phyloP scores from a whole-genome alignment of 2,888 invertebrate species.

The Caenorhabditis doughertyi region DNA sequence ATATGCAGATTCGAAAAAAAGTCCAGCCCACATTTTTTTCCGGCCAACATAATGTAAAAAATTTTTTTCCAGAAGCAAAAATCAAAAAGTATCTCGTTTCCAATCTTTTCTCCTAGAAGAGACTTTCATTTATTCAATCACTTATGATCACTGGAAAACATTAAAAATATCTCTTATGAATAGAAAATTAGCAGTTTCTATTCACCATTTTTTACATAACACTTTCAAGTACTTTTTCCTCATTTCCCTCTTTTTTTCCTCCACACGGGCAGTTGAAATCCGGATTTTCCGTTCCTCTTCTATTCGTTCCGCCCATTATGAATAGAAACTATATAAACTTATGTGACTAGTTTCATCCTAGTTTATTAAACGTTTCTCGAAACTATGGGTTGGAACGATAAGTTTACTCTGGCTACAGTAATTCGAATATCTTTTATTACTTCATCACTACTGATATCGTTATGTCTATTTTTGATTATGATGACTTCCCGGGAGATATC shows the following conservation, averaged over 20 bases:
- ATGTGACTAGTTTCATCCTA: conserved; percentile 18
- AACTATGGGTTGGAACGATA: conserved; percentile 29
- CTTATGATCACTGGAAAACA: conserved; percentile 11
- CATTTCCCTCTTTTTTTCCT: conserved; percentile 6
- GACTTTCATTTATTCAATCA: no score
- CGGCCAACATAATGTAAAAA: no score
- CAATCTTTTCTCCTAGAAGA: no score
- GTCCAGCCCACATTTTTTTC: no score
- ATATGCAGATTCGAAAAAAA: no score
- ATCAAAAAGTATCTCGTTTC: no score
- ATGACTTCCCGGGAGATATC: conserved; percentile 52
- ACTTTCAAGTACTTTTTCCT: conserved; percentile 47
- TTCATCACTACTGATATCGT: conserved; percentile 46
- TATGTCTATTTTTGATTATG: conserved; percentile 55
- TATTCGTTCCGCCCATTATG: conserved; percentile 22
- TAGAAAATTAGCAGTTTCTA: conserved; percentile 31
- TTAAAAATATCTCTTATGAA: conserved; percentile 6
- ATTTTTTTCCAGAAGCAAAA: background rate
- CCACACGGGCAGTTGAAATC: conserved; percentile 28
- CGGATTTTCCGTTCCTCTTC: conserved; percentile 32
- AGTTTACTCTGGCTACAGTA: conserved; percentile 26
- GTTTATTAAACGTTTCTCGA: background rate
- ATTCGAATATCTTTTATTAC: conserved; percentile 46
- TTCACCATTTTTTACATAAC: conserved; percentile 22
- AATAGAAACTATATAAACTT: conserved; percentile 43